These are phyloP conservation scores for Rhinoderma darwinii DNA, from an alignment of 2,113 vertebrate species.

Conservation along the genomic window DNA sequence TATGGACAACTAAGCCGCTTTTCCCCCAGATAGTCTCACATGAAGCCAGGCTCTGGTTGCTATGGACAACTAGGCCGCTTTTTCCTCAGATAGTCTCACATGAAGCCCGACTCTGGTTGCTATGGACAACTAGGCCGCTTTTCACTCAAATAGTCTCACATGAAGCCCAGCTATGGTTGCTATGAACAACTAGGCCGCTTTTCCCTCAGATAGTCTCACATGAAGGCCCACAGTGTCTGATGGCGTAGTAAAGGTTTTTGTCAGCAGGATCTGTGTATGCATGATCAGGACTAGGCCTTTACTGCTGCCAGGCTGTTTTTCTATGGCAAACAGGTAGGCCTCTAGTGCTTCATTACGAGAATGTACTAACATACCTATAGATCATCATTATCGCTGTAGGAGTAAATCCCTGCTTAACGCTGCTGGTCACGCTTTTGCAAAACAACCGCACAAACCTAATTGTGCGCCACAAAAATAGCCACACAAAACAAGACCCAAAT, in stretches of 20 bases:
- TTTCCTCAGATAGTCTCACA: background rate
- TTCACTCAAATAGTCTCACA: no score
- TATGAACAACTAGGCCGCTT: no score
- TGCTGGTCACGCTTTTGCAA: background rate
- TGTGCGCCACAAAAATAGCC: background rate
- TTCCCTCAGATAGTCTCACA: no score
- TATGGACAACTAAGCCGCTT: no score
- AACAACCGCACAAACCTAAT: background rate
- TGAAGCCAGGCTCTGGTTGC: background rate
- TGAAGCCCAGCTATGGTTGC: no score
- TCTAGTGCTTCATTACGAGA: background rate
- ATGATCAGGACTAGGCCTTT: background rate
- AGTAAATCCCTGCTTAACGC: background rate
- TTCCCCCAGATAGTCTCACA: no score
- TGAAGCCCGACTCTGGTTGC: no score
- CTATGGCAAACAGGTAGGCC: slow-evolving; percentile 1
- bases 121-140: no score
- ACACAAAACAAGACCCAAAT: no score
- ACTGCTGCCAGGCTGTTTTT: background rate
- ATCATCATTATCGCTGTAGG: background rate
- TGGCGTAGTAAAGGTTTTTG: no score
- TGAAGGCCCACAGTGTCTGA: no score
- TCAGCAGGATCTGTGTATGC: background rate
- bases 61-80: background rate
- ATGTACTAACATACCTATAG: background rate